Evolutionary conservation across 2,888 invertebrate genomes (phyloP), one percentile per base, ranked within the genome.

Genomic region (Dasysyrphus albostriatus): DNA sequence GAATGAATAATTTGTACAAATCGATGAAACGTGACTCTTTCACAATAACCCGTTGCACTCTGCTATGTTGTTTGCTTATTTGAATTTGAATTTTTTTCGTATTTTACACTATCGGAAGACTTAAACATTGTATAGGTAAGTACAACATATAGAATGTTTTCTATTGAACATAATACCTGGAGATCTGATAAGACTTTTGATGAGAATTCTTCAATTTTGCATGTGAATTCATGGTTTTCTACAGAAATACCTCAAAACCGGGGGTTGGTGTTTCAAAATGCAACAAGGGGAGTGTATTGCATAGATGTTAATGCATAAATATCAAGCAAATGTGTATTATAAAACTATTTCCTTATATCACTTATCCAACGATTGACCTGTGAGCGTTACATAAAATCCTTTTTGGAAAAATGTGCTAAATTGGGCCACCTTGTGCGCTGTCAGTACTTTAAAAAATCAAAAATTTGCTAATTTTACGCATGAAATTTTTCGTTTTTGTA

Each of bases 1-100:
- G 76, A 84, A 67, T 84, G 80, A 75, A 84, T 80, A 84, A 84
- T 84, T 84, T 84, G 80, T 59, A 84, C 80, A 84, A 80, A 80
- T 80, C 80, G 75, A 44, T 75, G 80, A 76, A 84, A 84, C 84
- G 84, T 84, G 84, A 83, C 83, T 83, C 59, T 79, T 74, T 16
- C 56, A 74, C 54, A 70, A 61, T 37, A 10, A 61, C 39, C 37
- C 29, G 8, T 65, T 79, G 65, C 8, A 47, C 19, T 8, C 39
- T 12, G 37, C n/a, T 67, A 32, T 29, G 14, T 39, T 16, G 49
- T n/a, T 49, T 73, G 65, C 32, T 49, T 44, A 59, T 37, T 61
- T 47, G 67, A 67, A 61, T 83, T 78, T 73, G 51, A 83, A 77
- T 73, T 51, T 37, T 54, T 24, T 24, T 24, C 19, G 58, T 58